Conservation (phyloP, 2,797 vertebrate species). For the Helicolenus hilgendorfi region DNA sequence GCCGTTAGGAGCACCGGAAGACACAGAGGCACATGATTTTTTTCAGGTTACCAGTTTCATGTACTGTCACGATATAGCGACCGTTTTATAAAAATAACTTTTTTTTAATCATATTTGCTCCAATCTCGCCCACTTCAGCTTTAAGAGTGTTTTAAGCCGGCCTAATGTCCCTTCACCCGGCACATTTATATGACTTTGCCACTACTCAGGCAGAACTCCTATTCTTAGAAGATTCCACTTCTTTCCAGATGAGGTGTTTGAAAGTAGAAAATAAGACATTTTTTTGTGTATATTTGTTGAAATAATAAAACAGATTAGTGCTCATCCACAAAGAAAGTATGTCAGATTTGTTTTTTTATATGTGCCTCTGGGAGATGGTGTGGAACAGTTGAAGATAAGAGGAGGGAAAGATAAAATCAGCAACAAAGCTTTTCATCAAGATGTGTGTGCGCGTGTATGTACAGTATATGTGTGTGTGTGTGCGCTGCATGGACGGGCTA, state of each 20-base stretch:
- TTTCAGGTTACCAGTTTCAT: too few relatives aligned
- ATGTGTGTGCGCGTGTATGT: constrained; percentile 3
- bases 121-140: too few relatives aligned
- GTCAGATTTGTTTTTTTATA: constrained; percentile 11
- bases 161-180: not conserved
- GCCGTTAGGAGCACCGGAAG: too few relatives aligned
- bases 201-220: not conserved
- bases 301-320: constrained; percentile 26
- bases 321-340: constrained; percentile 13
- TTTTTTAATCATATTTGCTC: too few relatives aligned
- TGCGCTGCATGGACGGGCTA: constrained; percentile 3
- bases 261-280: not conserved
- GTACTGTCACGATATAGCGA: too few relatives aligned
- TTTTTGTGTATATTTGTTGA: constrained; percentile 29
- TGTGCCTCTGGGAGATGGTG: constrained; percentile 45
- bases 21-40: too few relatives aligned
- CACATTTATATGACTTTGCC: not conserved
- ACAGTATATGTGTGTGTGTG: not conserved
- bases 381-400: constrained; percentile 57
- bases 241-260: not conserved
- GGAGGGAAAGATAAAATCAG: constrained; percentile 62
- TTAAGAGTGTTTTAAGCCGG: not conserved
- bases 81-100: too few relatives aligned
- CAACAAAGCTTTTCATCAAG: constrained; percentile 65
- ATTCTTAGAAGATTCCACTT: not conserved